Evolutionary conservation across 2,797 vertebrate species (phyloP), one percentile per base, ranked within the genome.

Genomic region (Crypturellus tataupa): DNA sequence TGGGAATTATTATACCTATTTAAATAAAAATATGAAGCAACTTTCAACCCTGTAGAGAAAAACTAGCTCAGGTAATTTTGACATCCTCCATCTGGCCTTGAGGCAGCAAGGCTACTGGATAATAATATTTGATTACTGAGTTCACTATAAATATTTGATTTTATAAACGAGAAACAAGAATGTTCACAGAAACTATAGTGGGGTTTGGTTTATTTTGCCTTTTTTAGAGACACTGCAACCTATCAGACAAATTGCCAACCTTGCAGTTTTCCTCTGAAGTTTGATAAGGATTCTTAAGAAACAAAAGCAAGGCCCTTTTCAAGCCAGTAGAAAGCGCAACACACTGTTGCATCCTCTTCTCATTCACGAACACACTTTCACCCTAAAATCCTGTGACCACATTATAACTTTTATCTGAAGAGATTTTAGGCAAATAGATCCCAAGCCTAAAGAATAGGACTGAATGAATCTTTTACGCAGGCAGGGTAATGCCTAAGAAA

Each of bases 121-220:
- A 96, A 89, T 72, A 71, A 89, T 51, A 35, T 87, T 49, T 83
- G 85, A 94, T 91, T 95, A 95, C 79, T 80, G 85, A 80, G 35
- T 89, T 89, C 12, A n/a, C 24, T 93, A 85, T 80, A 93, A 89
- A 95, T 90, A 51, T 70, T 65, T 85, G 59, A 89, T 67, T 94
- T 94, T 92, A 44, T n/a, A n/a, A 44, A 65, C n/a, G 92, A 72
- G 23, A 29, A 82, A n/a, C 82, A 97, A 93, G 35, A 55, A 53
- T 79, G 69, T 94, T 87, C 4, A 1, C 59, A 85, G 40, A 27
- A 90, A 93, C 24, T 90, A 24, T 10, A 82, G n/a, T 35, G 62
- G 29, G 51, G 39, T 62, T 62, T 39, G 21, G 23, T 33, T 46
- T 67, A 27, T 53, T 69, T 63, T 2, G 35, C 51, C 70, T 56